Evolutionary conservation across 2,888 invertebrate species (phyloP).

Genomic region (Chaitophorus viminalis): DNA sequence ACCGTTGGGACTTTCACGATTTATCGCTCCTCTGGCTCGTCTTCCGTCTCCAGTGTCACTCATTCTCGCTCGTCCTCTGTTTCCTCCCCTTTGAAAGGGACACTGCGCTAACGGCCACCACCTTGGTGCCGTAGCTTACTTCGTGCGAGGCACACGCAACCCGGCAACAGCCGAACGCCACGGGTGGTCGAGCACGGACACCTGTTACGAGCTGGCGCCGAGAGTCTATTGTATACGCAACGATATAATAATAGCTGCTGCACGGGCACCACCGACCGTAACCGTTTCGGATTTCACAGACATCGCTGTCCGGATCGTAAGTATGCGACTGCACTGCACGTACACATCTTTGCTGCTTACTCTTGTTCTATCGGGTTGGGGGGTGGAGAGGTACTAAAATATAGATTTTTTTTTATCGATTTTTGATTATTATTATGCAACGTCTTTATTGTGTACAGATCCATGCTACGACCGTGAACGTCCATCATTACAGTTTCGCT

Average conservation of each 20-base stretch:
- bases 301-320: neutral
- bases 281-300: too few relatives aligned
- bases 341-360: too few relatives aligned
- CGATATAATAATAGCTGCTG: too few relatives aligned
- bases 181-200: neutral
- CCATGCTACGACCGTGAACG: too few relatives aligned
- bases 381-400: too few relatives aligned
- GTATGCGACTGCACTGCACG: neutral
- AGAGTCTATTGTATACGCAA: too few relatives aligned
- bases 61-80: neutral
- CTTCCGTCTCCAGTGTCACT: neutral
- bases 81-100: neutral
- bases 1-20: neutral
- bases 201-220: neutral
- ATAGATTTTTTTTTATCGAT: too few relatives aligned
- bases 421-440: too few relatives aligned
- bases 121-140: neutral
- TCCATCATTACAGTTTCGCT: too few relatives aligned
- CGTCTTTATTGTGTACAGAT: too few relatives aligned
- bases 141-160: neutral
- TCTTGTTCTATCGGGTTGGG: too few relatives aligned
- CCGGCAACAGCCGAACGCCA: neutral
- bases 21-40: neutral
- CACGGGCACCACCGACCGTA: too few relatives aligned
- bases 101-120: neutral